Conservation (phyloP, 2,797 vertebrate species). For the Spheniscus humboldti region DNA sequence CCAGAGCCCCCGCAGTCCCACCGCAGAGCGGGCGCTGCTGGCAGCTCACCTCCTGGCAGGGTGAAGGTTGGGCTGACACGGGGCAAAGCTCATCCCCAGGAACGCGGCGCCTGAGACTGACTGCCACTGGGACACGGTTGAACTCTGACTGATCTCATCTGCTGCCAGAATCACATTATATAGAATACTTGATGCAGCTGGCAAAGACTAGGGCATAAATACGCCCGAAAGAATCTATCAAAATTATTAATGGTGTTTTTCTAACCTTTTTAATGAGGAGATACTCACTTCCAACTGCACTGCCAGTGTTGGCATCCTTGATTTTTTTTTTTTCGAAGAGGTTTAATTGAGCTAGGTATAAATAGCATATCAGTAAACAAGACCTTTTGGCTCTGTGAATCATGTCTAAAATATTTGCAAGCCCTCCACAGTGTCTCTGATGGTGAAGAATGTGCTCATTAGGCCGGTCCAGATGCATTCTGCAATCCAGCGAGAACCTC, state of each 20-base stretch:
- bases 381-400: slow-evolving; percentile 55
- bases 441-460: slow-evolving; percentile 54
- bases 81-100: not conserved
- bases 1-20: not conserved
- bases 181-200: not conserved
- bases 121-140: fast-evolving
- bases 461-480: slow-evolving; percentile 54
- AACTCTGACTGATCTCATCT: not conserved
- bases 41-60: not conserved
- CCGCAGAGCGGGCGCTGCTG: not conserved
- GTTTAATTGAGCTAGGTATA: slow-evolving; percentile 58
- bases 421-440: slow-evolving; percentile 18
- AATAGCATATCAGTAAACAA: slow-evolving; percentile 68
- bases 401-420: slow-evolving; percentile 58
- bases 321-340: slow-evolving; percentile 13
- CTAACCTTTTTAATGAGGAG: not conserved
- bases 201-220: not conserved
- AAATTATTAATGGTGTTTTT: slow-evolving; percentile 25
- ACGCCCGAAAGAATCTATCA: not conserved
- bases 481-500: slow-evolving; percentile 1
- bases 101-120: not conserved
- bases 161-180: not conserved
- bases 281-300: slow-evolving; percentile 7
- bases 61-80: fast-evolving
- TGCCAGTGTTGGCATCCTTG: not conserved